Base-by-base conservation (phyloP, 2,888 invertebrate genomes). In the Schrankia costaestrigalis region DNA sequence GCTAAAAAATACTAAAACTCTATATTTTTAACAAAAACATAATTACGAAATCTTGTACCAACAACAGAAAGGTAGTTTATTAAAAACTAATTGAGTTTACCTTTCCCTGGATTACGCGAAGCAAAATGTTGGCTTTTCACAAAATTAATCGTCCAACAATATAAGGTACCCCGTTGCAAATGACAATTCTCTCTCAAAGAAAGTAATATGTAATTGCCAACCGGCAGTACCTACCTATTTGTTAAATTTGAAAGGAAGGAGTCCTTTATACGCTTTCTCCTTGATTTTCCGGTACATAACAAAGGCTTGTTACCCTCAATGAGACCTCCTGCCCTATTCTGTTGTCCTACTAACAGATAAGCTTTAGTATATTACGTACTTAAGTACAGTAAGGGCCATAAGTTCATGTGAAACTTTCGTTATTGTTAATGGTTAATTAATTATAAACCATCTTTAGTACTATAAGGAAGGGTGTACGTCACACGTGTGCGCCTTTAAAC, bases 201-300 rank as follows among this genome's bases (percentile, higher is more conserved):
- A 77, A 69, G 56, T 71, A 70, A n/a, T 63, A 66, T 66, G 64
- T 75, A 78, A 80, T 80, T 78, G 74, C 69, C 64, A 63, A 46
- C 53, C 45, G 35, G 48, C 60, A 61, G 69, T 71, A 30, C 17
- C 60, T 32, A 32, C 13, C 60, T 63, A 65, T 70, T 71, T 59
- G 69, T 63, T 43, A 56, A 66, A 63, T 69, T 68, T 71, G 62
- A 72, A 78, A 77, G 65, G 77, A 62, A 52, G n/a, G 51, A 60
- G 56, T 50, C 58, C 64, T 68, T 73, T 75, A 70, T 71, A 59
- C 53, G 50, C 45, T 39, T 51, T 49, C 63, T 68, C 63, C 66
- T 68, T 74, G 70, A 77, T 75, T 77, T 77, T 72, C 72, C 70
- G 65, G 58, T 39, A 30, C 47, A n/a, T n/a, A 78, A 81, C 78